Percentiles rank a stretch among this genome's conserved stretches.
phyloP scores from a whole-genome alignment of 2,888 invertebrate genomes.

The Alentia gelatinosa region DNA sequence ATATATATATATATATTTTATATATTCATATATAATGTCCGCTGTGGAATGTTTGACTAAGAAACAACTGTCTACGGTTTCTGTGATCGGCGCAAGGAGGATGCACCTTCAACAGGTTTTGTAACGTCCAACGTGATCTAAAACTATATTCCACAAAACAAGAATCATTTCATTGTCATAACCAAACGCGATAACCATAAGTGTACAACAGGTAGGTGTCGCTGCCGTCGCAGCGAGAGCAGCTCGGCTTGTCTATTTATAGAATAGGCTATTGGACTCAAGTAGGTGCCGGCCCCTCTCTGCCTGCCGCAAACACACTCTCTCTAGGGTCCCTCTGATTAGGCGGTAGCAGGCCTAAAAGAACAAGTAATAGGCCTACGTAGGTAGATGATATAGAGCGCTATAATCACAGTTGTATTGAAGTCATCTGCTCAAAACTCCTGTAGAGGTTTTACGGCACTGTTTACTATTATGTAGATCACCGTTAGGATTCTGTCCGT shows the following conservation, averaged over 20 bases:
- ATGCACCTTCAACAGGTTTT: constrained; percentile 9
- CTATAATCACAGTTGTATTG: constrained; percentile 43
- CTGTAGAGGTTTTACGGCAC: not conserved
- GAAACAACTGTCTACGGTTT: not conserved
- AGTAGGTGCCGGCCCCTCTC: not conserved
- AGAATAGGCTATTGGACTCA: not conserved
- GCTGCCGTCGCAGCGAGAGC: not conserved
- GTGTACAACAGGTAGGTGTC: not conserved
- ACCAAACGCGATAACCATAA: not conserved
- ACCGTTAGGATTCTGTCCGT: too few relatives aligned
- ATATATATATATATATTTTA: too few relatives aligned
- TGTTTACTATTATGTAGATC: too few relatives aligned
- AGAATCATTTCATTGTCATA: not conserved
- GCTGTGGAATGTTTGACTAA: not conserved
- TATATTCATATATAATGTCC: too few relatives aligned
- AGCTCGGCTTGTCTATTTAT: not conserved
- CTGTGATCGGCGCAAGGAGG: not conserved
- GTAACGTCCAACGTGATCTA: constrained; percentile 3
- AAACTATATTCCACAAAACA: constrained; percentile 13
- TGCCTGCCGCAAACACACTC: not conserved
- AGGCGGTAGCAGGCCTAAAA: not conserved
- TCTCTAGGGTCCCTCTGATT: not conserved
- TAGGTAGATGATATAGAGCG: not conserved
- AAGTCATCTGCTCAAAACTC: constrained; percentile 35
- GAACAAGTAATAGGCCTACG: not conserved